Base-by-base conservation (phyloP, 1,140 invertebrate genomes). In the Drosophila mojavensis region DNA sequence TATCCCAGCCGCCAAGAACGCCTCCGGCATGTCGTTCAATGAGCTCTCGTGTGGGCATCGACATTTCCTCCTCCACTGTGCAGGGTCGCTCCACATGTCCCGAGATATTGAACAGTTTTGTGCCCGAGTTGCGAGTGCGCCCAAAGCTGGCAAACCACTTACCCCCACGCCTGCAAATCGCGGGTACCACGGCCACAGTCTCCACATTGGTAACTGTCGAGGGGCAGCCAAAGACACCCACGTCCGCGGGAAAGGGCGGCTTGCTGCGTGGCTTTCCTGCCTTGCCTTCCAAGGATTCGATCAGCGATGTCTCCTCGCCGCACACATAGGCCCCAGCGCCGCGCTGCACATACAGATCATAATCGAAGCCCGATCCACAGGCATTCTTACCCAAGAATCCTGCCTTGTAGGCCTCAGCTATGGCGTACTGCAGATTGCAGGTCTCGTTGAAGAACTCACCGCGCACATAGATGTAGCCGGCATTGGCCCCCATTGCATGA, bases 121-220 rank as follows among this genome's bases (percentile, higher is more conserved):
- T 96, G 36, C 96, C 96, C 54, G 94, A 93, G 81, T 97, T 97
- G 60, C 96, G 93, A 4, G 95, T 94, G 26, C 95, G 91, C 10
- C 96, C 96, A 91, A 97, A 96, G 43, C 93, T 92, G 26, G 94
- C 94, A 92, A 97, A 97, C 96, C 96, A 97, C 4, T 93, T 93
- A 2, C 95, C 96, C 36, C 96, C 96, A 45, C 96, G 93, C 4
- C 96, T 93, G 78, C 96, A 96, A 69, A 97, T 97, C 0, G 94
- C 92, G 76, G 89, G 89, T 1, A 76, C 2, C 0, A 91, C 89
- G 6, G 89, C 59, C 93, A 91, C 64, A 54, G 61, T 98, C 93
- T 99, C 98, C 6, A 99, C 98, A 94, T 99, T 99, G 1, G 96
- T 95, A 0, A 98, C 97, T 36, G 95, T 96, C 2, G 96, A 96